phyloP scores from a whole-genome alignment of 2,888 invertebrate genomes.

The Tipula vernalis region DNA sequence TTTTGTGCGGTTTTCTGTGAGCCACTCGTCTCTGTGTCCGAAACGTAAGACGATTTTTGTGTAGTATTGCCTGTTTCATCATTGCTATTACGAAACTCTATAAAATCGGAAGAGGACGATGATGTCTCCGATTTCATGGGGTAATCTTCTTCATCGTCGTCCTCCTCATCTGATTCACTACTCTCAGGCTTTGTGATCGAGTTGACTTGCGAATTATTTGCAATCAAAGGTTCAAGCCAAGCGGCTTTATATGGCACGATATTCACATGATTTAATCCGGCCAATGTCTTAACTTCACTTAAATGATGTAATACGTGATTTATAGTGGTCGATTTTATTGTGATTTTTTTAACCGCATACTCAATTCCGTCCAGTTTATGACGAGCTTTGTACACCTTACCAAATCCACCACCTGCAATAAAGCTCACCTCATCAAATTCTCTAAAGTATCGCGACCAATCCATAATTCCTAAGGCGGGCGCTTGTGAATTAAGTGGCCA shows the following conservation, averaged over 20 bases:
- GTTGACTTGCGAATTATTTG: conserved; percentile 24
- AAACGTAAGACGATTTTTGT: neutral
- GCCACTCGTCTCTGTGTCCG: neutral
- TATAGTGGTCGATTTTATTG: conserved; percentile 48
- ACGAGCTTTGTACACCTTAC: conserved; percentile 59
- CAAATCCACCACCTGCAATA: conserved; percentile 64
- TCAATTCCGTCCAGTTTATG: conserved; percentile 62
- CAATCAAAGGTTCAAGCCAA: conserved; percentile 60
- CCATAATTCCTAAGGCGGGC: conserved; percentile 27
- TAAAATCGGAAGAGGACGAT: conserved; percentile 15
- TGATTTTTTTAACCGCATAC: conserved; percentile 70
- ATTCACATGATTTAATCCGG: conserved; percentile 63
- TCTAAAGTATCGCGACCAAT: conserved; percentile 51
- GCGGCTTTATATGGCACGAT: conserved; percentile 75
- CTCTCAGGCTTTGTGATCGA: neutral
- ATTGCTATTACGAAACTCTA: conserved; percentile 14
- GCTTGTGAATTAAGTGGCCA: conserved; percentile 42
- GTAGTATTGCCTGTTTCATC: neutral
- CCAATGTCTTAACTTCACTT: conserved; percentile 68
- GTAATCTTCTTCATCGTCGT: conserved; percentile 5
- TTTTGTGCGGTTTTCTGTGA: neutral
- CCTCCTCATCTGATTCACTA: neutral
- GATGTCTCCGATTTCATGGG: neutral
- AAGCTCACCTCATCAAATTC: conserved; percentile 59
- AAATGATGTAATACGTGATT: conserved; percentile 51